Base-by-base conservation (phyloP, 2,113 vertebrate species). In the Pleuronectes platessa region DNA sequence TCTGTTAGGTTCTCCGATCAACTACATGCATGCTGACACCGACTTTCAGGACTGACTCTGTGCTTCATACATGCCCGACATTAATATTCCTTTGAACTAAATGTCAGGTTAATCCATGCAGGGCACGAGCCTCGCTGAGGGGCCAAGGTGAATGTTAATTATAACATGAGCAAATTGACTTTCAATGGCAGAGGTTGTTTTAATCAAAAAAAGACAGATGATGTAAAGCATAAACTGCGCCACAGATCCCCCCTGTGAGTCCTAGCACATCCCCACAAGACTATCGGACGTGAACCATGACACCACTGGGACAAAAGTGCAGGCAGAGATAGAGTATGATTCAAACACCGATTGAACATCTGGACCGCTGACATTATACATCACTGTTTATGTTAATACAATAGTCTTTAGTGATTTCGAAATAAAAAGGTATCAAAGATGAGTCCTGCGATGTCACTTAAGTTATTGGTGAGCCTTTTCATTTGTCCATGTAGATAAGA, bases 71-170 rank as follows among this genome's bases (percentile, higher is more conserved):
- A 83, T 60, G 45, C 20, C 3, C 79, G 85, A 79, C 74, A 81
- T 87, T 85, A 85, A 84, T 83, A 83, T 74, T 81, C 68, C 79
- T 89, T 87, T 92, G 82, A 90, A 80, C 80, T 74, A 76, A 89
- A 90, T 85, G 88, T 85, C 90, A 90, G 59, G 74, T 84, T 88
- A 69, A 81, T 71, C 74, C 67, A 54, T 26, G 42, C 24, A 12
- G 60, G 68, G 21, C 60, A 42, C 2, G n/a, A 67, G 61, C 66
- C 75, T 73, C 37, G 10, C 76, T 15, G 12, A 63, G 67, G 24
- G 82, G 64, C 80, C 84, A 86, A 86, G 87, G 88, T 88, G 85
- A 89, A 89, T 80, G 86, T 76, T 91, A 89, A 90, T 90, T 86
- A 89, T 73, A 63, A 76, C 60, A 40, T 72, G 14, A 79, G 62